Evolutionary conservation across 2,888 invertebrate species (phyloP).

Genomic region (Sarcophaga carnaria): DNA sequence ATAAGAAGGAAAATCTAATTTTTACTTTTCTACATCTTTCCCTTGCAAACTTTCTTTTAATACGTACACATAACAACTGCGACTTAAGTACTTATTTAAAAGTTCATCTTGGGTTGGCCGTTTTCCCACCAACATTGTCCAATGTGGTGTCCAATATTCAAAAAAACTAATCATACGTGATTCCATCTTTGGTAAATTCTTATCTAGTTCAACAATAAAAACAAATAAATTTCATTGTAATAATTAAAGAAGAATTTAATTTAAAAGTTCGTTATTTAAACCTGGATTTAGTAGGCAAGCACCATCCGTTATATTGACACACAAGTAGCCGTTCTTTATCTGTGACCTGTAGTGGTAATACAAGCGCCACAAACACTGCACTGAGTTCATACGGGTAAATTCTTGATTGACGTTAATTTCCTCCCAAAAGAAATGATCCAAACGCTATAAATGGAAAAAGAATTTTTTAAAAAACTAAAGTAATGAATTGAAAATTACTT

Average conservation of each 20-base stretch:
- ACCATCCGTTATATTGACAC: constrained; percentile 74
- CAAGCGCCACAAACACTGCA: constrained; percentile 78
- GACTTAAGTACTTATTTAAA: constrained; percentile 82
- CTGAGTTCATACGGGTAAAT: constrained; percentile 78
- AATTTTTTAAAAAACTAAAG: too few relatives aligned
- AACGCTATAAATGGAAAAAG: constrained; percentile 71
- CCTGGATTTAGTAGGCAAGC: constrained; percentile 79
- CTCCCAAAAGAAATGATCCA: constrained; percentile 81
- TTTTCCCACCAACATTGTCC: constrained; percentile 82
- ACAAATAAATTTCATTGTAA: not conserved
- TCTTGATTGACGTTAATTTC: constrained; percentile 79
- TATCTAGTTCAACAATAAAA: constrained; percentile 71
- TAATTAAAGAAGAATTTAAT: not conserved
- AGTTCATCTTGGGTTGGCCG: constrained; percentile 83
- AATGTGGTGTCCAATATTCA: constrained; percentile 82
- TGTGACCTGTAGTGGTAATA: constrained; percentile 74
- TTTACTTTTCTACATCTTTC: not conserved
- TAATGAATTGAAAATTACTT: too few relatives aligned
- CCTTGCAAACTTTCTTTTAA: not conserved
- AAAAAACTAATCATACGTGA: constrained; percentile 82
- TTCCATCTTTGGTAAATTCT: constrained; percentile 82
- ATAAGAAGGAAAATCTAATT: constrained; percentile 24
- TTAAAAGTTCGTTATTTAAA: constrained; percentile 51
- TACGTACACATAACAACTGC: constrained; percentile 85
- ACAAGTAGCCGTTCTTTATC: constrained; percentile 77